These are phyloP conservation scores for Boloria euphrosyne DNA, from an alignment of 2,888 invertebrate species.

Conservation along the genomic window DNA sequence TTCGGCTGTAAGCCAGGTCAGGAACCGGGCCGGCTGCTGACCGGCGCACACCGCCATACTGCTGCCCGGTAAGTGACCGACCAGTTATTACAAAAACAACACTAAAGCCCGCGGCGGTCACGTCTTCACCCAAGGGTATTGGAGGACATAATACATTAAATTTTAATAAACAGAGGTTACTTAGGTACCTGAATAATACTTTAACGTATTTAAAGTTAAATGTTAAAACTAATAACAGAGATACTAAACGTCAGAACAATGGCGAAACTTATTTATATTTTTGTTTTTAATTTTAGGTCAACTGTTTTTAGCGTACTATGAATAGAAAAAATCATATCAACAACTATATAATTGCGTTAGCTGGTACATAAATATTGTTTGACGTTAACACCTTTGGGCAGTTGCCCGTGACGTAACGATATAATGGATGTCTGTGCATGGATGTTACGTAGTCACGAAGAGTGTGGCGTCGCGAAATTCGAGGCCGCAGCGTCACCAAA, in stretches of 20 bases:
- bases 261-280: too few species aligned
- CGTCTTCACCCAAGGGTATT: slow-evolving; percentile 46
- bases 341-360: slow-evolving; percentile 31
- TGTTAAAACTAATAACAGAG: background rate
- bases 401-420: slow-evolving; percentile 32
- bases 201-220: background rate
- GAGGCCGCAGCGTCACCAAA: slow-evolving; percentile 69
- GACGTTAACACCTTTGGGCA: slow-evolving; percentile 31
- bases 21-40: slow-evolving; percentile 51
- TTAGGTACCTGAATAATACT: background rate
- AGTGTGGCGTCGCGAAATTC: slow-evolving; percentile 47
- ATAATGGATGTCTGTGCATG: slow-evolving; percentile 19
- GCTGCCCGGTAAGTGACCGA: slow-evolving; percentile 41
- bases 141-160: slow-evolving; percentile 26
- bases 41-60: slow-evolving; percentile 35
- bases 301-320: slow-evolving; percentile 8
- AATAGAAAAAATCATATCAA: slow-evolving; percentile 30
- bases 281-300: background rate
- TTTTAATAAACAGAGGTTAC: too few species aligned
- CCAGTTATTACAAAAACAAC: slow-evolving; percentile 41
- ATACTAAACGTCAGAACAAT: too few species aligned
- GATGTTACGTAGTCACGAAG: slow-evolving; percentile 49
- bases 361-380: slow-evolving; percentile 26
- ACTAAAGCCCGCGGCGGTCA: slow-evolving; percentile 52
- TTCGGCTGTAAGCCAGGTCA: slow-evolving; percentile 48